Evolutionary conservation across 2,888 invertebrate species (phyloP), one percentile per base, ranked within the genome.

Genomic region (Electrophaes corylata): DNA sequence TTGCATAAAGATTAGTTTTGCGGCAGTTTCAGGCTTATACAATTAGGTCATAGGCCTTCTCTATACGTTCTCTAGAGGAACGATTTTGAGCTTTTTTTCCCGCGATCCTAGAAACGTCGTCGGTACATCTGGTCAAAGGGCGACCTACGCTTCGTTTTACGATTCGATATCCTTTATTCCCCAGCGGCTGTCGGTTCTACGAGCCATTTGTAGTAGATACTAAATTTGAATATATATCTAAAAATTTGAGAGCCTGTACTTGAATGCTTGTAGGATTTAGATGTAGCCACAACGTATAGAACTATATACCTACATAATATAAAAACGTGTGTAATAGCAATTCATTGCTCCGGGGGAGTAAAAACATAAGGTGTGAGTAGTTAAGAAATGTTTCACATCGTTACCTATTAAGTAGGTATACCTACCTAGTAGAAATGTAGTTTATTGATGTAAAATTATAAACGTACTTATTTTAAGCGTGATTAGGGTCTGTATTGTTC

Each of bases 331-430:
- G 59, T 65, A 70, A 61, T 66, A 69, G 69, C 65, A 73, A 76
- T 71, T 47, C 62, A 71, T 68, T 64, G 84, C 86, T 86, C 86
- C 85, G 37, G 76, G 85, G 40, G 85, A 86, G 85, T 86, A 73
- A 83, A 86, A 86, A 75, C 57, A 59, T 56, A 51, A 60, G 11
- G 44, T 6, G 8, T 20, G 5, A 14, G 35, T 59, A 40, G 40
- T 8, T 35, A 37, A 3, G 16, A 3, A 37, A 37, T 35, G 37
- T 16, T 16, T 16, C 37, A 37, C 16, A 29, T 10, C 6, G 6
- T 12, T 35, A n/a, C n/a, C n/a, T n/a, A n/a, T n/a, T n/a, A n/a
- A n/a, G n/a, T 35, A 33, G 2, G 5, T 35, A 35, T 35, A 35
- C 35, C 35, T 37, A 37, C 37, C 16, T 16, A 37, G 37, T 37